Evolutionary conservation across 2,888 invertebrate species (phyloP).

Genomic region (Graphium colonna): DNA sequence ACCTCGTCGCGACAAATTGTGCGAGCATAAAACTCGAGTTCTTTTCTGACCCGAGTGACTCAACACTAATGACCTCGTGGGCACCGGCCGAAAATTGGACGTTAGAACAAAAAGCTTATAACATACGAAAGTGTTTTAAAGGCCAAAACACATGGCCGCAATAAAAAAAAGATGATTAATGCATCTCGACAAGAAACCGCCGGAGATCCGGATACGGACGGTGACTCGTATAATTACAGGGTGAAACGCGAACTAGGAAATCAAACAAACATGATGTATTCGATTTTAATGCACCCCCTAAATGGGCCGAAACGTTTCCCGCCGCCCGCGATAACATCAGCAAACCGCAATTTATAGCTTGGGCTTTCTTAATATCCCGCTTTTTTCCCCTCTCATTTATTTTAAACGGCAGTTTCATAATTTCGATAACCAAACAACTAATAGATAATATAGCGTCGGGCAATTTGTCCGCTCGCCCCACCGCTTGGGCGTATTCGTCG

Average conservation of each 20-base stretch:
- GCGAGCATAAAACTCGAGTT: conserved; percentile 42
- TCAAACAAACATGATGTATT: conserved; percentile 82
- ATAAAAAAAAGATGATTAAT: conserved; percentile 77
- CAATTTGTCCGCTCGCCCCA: conserved; percentile 48
- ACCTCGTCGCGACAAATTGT: conserved; percentile 49
- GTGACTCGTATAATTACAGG: conserved; percentile 79
- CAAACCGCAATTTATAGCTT: conserved; percentile 62
- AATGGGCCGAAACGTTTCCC: conserved; percentile 78
- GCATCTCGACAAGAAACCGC: conserved; percentile 71
- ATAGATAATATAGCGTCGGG: conserved; percentile 57
- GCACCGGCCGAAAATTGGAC: conserved; percentile 66
- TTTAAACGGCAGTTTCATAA: conserved; percentile 66
- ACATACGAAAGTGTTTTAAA: conserved; percentile 70
- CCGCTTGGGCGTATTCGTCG: conserved; percentile 36
- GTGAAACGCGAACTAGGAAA: conserved; percentile 78
- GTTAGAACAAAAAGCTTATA: conserved; percentile 68
- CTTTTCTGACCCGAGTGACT: conserved; percentile 42
- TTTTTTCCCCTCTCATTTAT: conserved; percentile 30
- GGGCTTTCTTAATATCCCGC: conserved; percentile 54
- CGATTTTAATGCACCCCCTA: conserved; percentile 81
- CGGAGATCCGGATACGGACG: conserved; percentile 68
- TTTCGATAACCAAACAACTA: conserved; percentile 62
- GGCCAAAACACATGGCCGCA: conserved; percentile 73
- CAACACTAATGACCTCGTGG: conserved; percentile 67
- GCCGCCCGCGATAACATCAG: conserved; percentile 45